Evolutionary conservation across 2,888 invertebrate genomes (phyloP), one percentile per base, ranked within the genome.

Genomic region (Melieria omissa): DNA sequence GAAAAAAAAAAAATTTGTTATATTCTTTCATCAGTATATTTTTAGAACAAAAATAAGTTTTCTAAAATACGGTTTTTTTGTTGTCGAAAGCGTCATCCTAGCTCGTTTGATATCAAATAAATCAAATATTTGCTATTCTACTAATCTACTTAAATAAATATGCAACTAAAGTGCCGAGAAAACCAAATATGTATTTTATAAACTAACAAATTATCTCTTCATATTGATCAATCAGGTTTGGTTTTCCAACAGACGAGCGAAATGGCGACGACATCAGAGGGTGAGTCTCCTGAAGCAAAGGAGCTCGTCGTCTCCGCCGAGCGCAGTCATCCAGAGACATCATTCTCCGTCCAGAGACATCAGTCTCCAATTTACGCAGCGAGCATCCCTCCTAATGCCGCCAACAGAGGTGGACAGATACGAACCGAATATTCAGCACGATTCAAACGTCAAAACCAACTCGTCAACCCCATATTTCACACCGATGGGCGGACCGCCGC

Each of bases 161-260:
- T 29, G 29, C 29, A 2, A 29, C 29, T 29, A 29, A 29, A 29
- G 29, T 29, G 29, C 29, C 29, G 29, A 29, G 29, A 29, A 29
- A 29, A 29, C 29, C 29, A 29, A 29, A 29, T 29, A 29, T 29
- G 29, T 65, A 77, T 80, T 84, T 86, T 83, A 78, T 82, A 82
- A 85, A 88, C 87, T 87, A 88, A 89, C 88, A 88, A 88, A 88
- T 81, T 88, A 83, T 88, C 87, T 86, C 85, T 86, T 84, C 88
- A 86, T 87, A 89, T 89, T 89, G 92, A 91, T 92, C 91, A 92
- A 93, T 92, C 94, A 97, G 97, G 97, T 97, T 93, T 97, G 97
- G 97, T 97, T 97, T 95, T 97, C 96, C 92, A 97, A 97, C 94
- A 95, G 97, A 94, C 94, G 97, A 90, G 97, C 97, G 89, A 97